Conservation (phyloP, 2,113 vertebrate species). For the Leptocoma aspasia region DNA sequence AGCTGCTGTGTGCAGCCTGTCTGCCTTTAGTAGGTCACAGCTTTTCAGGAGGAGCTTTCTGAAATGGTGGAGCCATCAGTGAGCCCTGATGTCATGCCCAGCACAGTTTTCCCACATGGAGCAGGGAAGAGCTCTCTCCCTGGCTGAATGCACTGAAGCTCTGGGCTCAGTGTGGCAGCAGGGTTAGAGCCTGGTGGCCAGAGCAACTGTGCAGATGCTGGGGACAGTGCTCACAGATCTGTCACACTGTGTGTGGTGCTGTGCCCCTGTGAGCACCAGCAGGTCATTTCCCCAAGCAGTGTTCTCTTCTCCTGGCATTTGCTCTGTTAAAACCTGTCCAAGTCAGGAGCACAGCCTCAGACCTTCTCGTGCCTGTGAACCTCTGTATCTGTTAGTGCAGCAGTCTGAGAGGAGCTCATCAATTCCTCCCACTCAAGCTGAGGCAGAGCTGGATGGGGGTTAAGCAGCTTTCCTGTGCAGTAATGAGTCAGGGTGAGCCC, state of each 20-base stretch:
- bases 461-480: background rate
- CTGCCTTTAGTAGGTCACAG: background rate
- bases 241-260: background rate
- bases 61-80: background rate
- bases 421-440: background rate
- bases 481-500: background rate
- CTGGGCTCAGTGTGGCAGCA: background rate
- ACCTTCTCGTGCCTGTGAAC: background rate
- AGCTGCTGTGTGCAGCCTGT: background rate
- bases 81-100: background rate
- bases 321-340: background rate
- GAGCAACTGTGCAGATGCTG: background rate
- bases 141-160: background rate
- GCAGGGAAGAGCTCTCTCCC: background rate
- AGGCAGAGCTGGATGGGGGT: background rate
- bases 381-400: background rate
- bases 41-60: background rate
- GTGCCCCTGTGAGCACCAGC: background rate
- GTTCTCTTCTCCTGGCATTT: background rate
- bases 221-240: fast-evolving
- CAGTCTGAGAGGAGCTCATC: background rate
- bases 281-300: background rate
- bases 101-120: background rate
- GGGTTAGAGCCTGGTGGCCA: background rate
- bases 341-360: background rate